Evolutionary conservation across 2,888 invertebrate genomes (phyloP).

Genomic region (Hofmannophila pseudospretella): DNA sequence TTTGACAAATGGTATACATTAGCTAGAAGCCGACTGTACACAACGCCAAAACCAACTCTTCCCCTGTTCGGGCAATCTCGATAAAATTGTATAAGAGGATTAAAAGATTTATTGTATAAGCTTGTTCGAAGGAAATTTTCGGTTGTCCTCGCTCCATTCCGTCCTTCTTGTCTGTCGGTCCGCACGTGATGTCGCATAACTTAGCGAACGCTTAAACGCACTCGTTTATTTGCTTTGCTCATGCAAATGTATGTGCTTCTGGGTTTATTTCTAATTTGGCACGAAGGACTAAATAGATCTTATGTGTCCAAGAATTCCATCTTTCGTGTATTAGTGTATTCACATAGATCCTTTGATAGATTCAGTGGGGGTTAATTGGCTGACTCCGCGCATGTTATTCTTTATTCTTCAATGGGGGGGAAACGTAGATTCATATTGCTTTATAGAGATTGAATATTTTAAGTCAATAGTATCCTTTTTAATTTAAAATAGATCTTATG

Average conservation of each 20-base stretch:
- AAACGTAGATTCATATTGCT: too few species aligned
- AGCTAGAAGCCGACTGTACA: too few species aligned
- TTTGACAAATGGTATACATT: too few species aligned
- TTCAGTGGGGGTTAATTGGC: too few species aligned
- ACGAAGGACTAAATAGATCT: not conserved
- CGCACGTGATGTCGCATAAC: slow-evolving; percentile 52
- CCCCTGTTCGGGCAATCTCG: slow-evolving; percentile 53
- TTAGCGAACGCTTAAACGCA: slow-evolving; percentile 37
- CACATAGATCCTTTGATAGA: too few species aligned
- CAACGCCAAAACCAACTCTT: too few species aligned
- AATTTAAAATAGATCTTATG: too few species aligned
- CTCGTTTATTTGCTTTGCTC: slow-evolving; percentile 34
- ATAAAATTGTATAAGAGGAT: slow-evolving; percentile 73
- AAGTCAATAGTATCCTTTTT: too few species aligned
- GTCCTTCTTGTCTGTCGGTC: slow-evolving; percentile 42
- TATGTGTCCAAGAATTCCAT: not conserved
- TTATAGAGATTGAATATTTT: too few species aligned
- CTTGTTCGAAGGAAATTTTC: slow-evolving; percentile 65
- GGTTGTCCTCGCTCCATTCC: slow-evolving; percentile 64
- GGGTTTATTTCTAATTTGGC: not conserved
- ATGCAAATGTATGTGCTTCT: not conserved
- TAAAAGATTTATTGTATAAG: slow-evolving; percentile 72
- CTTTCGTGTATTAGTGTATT: too few species aligned
- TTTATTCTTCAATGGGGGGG: too few species aligned
- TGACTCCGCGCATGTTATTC: too few species aligned